Base-by-base conservation (phyloP, 2,113 vertebrate genomes). In the Chrysemys picta region DNA sequence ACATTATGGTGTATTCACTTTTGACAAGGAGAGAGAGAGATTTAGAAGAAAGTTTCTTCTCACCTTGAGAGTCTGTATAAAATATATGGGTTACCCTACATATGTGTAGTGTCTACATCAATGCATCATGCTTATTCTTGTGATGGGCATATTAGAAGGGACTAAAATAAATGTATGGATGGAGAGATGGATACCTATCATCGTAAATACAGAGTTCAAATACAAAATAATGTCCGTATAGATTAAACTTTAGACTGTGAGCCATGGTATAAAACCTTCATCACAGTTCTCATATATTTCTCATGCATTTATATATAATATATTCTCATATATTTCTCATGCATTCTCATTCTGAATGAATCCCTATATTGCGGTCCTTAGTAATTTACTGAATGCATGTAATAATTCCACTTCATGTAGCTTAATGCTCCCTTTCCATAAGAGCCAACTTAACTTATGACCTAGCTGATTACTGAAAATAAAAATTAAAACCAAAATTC, bases 121-220 rank as follows among this genome's bases (percentile, higher is more conserved):
- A 57, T 76, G 72, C 22, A 25, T 45, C n/a, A 45, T 45, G 29
- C 16, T 2, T 8, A 6, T 3, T 1, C 3, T 8, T 49, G 31
- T 76, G 1, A 11, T 1, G 22, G 38, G 6, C 27, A 8, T 0
- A 1, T n/a, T 2, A 47, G 53, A 69, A 50, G 24, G 42, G 52
- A 21, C 25, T 38, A 35, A 6, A 11, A 17, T 2, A 11, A 57
- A 13, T 6, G 3, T 0, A 1, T 16, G 24, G 22, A 47, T 78
- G 24, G 21, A 78, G 11, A 25, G 22, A 78, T 47, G 75, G 42
- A 38, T 78, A 25, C n/a, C 21, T 42, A 78, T 25, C 24, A 27
- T 76, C 3, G 4, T 78, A 78, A 45, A 27, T 78, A 78, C 29
- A 29, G 45, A 78, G 75, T 25, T 14, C 24, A 78, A 78, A 42